Evolutionary conservation across 2,797 vertebrate species (phyloP), one percentile per base, ranked within the genome.

Genomic region (Astyanax mexicanus): DNA sequence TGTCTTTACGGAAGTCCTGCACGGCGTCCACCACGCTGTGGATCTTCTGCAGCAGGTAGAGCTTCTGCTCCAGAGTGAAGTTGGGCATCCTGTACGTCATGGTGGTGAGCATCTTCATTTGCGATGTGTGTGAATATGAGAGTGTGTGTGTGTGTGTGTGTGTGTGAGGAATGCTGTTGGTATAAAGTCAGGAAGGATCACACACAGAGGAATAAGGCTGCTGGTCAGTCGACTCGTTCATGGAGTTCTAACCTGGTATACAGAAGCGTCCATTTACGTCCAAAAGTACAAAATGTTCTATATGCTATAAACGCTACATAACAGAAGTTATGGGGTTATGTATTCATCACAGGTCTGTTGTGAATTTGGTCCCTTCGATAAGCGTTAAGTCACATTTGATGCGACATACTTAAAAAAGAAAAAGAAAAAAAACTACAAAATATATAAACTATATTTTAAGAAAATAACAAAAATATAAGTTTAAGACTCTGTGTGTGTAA

Each of bases 1-100:
- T 85, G 83, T 87, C 86, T 69, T 87, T 87, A 37, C 86, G 81
- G 69, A 87, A 87, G 78, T 87, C 86, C 81, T 87, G 86, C 35
- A 86, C 86, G 1, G 84, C 83, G 42, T 87, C 84, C 52, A 87
- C 84, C 72, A 87, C 84, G 0, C 83, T 81, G 71, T 87, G 86
- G 66, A 87, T 87, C 61, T 82, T 84, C 76, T 75, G 83, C 5
- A 87, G 81, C 68, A 87, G 77, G 78, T 84, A 87, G 11, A 87
- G 83, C 69, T 87, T 87, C 77, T 87, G 86, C 60, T 87, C 84
- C 69, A 83, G 69, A 6, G 86, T 87, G 70, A 85, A 87, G 74
- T 87, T 87, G 57, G 86, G 86, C 72, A 85, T 84, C 47, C 84
- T 69, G 75, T 84, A 83, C 0, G 84, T 83, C 85, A 86, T 86